Conservation (phyloP, 2,888 invertebrate genomes). For the Polietes domitor region DNA sequence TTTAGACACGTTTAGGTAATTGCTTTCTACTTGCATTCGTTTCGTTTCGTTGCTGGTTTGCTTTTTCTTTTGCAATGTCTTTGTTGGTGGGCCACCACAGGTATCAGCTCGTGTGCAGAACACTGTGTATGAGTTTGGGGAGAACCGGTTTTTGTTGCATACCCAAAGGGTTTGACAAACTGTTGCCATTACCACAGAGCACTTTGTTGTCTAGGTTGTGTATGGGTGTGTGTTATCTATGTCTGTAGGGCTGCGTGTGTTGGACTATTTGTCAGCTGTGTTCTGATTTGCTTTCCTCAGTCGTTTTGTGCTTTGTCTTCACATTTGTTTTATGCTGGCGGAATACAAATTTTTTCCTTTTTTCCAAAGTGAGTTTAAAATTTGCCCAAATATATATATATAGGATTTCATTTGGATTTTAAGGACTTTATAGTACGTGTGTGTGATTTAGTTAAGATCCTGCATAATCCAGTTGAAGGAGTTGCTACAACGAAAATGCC, state of each 20-base stretch:
- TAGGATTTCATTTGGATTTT: neutral
- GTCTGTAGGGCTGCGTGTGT: neutral
- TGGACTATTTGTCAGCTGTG: neutral
- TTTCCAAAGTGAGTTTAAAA: neutral
- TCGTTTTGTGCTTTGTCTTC: neutral
- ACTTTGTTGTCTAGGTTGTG: neutral
- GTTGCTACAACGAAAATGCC: too few species aligned
- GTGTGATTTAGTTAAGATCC: neutral
- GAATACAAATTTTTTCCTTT: neutral
- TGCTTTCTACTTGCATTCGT: constrained; percentile 36
- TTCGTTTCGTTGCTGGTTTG: neutral
- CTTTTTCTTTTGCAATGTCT: neutral
- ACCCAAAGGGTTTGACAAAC: constrained; percentile 41
- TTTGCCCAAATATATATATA: neutral
- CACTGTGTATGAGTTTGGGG: neutral
- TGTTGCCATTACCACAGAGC: constrained; percentile 35
- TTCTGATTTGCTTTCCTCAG: neutral
- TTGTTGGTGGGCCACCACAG: neutral
- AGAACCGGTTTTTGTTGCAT: neutral
- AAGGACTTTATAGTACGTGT: neutral
- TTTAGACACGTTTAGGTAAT: constrained; percentile 40
- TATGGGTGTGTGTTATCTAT: neutral
- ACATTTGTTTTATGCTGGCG: neutral
- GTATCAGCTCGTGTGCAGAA: neutral
- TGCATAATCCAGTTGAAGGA: neutral